Evolutionary conservation across 2,797 vertebrate genomes (phyloP), one percentile per base, ranked within the genome.

Genomic region (Macroramphosus scolopax): DNA sequence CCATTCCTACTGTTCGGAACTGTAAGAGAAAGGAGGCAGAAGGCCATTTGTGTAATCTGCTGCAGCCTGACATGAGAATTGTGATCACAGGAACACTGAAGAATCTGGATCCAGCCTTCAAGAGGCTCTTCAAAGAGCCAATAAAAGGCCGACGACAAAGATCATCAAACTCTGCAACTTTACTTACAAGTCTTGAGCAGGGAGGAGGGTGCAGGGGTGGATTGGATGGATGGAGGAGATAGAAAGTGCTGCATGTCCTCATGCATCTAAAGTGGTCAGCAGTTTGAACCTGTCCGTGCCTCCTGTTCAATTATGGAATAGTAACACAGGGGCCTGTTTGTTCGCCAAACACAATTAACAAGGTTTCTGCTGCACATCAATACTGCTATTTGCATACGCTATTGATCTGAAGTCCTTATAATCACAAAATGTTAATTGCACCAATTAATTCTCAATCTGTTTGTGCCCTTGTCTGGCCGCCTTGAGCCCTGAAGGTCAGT

Each of bases 361-460:
- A 86, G 88, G 76, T 85, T 91, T 91, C 91, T 90, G 87, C 89
- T 67, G 76, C 51, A 83, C 91, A 91, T 93, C 92, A 92, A 93
- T 95, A 93, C 78, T 83, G 81, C 71, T 87, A 89, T 96, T 94
- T 96, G 90, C 93, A 94, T 95, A 87, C 84, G 69, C 78, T 93
- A 99, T 98, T 89, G 95, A 97, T 94, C 92, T 81, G 69, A 80
- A 92, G 90, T 92, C 92, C 92, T 96, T 98, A 96, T 92, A 93
- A 93, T 91, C 85, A 88, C 92, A 92, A 95, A 95, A 95, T 91
- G 91, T 95, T 97, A 98, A 98, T 96, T 94, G 93, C 87, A 91
- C 91, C 93, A 97, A 97, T 97, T 97, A 96, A 96, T 96, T 95
- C 89, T 89, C 92, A 93, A 92, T 94, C 93, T 94, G 89, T 94